These are phyloP conservation scores for Iselma pallidipennis DNA, from an alignment of 2,888 invertebrate species.

Conservation along the genomic window DNA sequence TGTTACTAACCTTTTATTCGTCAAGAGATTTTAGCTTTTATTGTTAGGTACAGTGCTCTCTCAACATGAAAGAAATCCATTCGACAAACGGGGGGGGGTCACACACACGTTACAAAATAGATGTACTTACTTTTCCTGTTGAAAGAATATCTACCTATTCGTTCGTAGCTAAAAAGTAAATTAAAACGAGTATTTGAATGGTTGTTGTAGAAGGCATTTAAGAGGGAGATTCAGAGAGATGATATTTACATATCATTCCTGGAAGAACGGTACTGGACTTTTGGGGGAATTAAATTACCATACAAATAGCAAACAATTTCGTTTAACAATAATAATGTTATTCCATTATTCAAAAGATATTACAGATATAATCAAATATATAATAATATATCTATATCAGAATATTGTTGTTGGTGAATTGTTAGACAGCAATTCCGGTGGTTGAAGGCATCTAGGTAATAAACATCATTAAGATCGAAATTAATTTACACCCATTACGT, in stretches of 20 bases:
- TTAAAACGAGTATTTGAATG: constrained; percentile 6
- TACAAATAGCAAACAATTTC: constrained; percentile 17
- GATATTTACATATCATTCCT: constrained; percentile 15
- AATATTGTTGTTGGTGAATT: too few species aligned
- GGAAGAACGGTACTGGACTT: constrained; percentile 8
- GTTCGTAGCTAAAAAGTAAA: neutral
- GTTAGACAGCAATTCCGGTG: neutral
- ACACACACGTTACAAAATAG: neutral
- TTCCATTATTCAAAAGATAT: too few species aligned
- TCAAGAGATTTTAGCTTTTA: constrained; percentile 22
- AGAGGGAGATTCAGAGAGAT: too few species aligned
- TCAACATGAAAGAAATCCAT: constrained; percentile 9
- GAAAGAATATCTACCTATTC: too few species aligned
- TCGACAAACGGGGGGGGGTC: neutral
- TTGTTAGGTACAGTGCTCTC: constrained; percentile 17
- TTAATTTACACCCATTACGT: constrained; percentile 1
- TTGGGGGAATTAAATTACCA: constrained; percentile 19
- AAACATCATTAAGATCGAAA: neutral
- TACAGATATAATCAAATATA: too few species aligned
- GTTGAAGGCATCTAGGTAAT: neutral
- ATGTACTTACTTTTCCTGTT: too few species aligned
- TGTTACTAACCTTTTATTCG: constrained; percentile 15
- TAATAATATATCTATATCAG: too few species aligned
- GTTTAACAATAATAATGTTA: constrained; percentile 19
- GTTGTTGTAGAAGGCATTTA: neutral